Evolutionary conservation across 2,113 vertebrate genomes (phyloP).

Genomic region (Antechinus flavipes): DNA sequence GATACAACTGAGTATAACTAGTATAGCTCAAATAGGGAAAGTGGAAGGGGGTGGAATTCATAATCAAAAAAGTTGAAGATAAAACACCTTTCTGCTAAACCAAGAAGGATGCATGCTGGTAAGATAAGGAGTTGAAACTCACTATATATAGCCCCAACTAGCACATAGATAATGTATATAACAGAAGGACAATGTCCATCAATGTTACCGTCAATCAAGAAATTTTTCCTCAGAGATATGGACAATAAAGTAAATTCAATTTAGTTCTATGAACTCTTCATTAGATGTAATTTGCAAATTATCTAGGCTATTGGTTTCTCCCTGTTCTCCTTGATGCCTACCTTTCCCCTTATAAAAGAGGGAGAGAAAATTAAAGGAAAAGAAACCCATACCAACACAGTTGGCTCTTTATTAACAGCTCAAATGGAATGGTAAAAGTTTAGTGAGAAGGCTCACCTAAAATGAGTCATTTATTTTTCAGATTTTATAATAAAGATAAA

Average conservation of each 20-base stretch:
- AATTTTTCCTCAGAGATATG: neutral
- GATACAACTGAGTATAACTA: neutral
- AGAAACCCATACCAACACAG: neutral
- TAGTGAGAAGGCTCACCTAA: neutral
- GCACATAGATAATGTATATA: neutral
- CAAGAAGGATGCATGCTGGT: neutral
- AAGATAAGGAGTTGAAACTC: neutral
- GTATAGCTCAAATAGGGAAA: neutral
- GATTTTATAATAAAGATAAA: neutral
- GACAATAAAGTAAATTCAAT: neutral
- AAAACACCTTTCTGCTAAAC: neutral
- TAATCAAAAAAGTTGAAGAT: neutral
- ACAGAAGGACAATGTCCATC: neutral
- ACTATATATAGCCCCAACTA: neutral
- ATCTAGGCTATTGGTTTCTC: too few species aligned
- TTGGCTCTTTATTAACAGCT: neutral
- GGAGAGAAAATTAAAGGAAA: neutral
- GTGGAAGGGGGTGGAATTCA: neutral
- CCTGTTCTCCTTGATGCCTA: neutral
- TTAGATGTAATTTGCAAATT: neutral
- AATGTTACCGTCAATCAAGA: neutral
- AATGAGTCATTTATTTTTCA: neutral
- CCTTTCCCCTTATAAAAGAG: accelerated
- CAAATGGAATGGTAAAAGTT: neutral
- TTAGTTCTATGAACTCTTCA: neutral